phyloP scores from a whole-genome alignment of 64 coral and sea anemone species.

The Acropora yongei region DNA sequence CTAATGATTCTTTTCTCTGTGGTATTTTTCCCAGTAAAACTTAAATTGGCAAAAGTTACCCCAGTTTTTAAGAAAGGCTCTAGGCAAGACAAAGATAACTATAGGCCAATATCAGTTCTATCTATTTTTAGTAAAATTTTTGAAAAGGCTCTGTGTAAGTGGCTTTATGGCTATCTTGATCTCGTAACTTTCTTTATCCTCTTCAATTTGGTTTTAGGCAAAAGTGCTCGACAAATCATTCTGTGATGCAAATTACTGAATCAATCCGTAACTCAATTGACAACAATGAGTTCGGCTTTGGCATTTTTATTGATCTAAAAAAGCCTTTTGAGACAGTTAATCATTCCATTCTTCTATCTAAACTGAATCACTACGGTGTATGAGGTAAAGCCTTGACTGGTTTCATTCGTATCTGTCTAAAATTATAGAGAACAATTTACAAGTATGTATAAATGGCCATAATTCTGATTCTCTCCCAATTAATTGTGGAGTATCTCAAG shows the following conservation, averaged over 20 bases:
- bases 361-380: neutral
- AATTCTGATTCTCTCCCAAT: neutral
- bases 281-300: neutral
- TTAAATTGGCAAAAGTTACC: neutral
- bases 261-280: neutral
- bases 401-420: neutral
- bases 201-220: too few species aligned
- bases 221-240: neutral
- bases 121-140: slow-evolving; percentile 31
- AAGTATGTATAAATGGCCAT: neutral
- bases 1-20: slow-evolving; percentile 17
- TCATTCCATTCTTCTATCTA: slow-evolving; percentile 13
- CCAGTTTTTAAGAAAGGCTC: too few species aligned
- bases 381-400: neutral
- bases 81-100: too few species aligned
- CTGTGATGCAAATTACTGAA: neutral
- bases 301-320: too few species aligned
- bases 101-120: too few species aligned
- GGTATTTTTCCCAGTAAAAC: neutral
- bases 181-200: too few species aligned
- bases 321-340: neutral
- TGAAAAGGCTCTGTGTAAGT: slow-evolving; percentile 19
- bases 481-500: neutral
- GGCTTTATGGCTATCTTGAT: slow-evolving; percentile 26
- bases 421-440: neutral